Percentiles rank a stretch among this genome's conserved stretches.
Conservation (phyloP, 1,140 invertebrate species). For the Vanessa atalanta region DNA sequence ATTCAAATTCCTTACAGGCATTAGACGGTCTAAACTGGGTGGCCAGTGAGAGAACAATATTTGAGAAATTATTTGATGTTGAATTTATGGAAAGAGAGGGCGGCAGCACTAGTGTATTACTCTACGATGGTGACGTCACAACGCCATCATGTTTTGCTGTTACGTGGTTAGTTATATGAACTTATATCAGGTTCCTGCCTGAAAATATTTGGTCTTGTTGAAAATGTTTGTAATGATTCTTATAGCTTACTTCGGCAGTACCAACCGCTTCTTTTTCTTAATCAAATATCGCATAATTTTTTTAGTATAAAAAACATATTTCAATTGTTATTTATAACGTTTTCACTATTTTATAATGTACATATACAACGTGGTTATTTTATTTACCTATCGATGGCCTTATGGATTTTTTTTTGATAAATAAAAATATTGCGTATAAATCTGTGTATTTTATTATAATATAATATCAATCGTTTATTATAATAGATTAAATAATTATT, state of each 20-base stretch:
- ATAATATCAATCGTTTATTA: not conserved
- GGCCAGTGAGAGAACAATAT: slow-evolving; percentile 59
- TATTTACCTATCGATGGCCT: too few species aligned
- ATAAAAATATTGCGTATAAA: not conserved
- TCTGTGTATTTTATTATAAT: not conserved
- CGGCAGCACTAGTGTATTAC: slow-evolving; percentile 62
- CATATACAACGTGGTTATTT: too few species aligned
- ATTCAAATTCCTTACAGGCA: slow-evolving; percentile 44
- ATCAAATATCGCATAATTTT: too few species aligned
- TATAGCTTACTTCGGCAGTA: not conserved
- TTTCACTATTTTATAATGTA: too few species aligned
- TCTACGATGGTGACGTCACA: slow-evolving; percentile 55
- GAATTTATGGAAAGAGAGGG: slow-evolving; percentile 59
- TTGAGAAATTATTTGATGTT: slow-evolving; percentile 61
- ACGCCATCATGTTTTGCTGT: slow-evolving; percentile 64
- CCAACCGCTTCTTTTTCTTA: too few species aligned
- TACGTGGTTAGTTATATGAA: slow-evolving; percentile 56
- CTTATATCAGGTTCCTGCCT: too few species aligned
- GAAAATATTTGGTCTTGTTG: too few species aligned
- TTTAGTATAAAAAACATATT: too few species aligned
- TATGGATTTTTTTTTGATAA: too few species aligned
- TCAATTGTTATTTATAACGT: too few species aligned
- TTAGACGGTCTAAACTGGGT: slow-evolving; percentile 72
- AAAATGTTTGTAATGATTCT: not conserved
- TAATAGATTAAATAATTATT: not conserved